A percentile compares a stretch with the other conserved stretches of the same genome.
These are phyloP conservation scores for Ophioninae sp. DNA, from an alignment of 2,888 invertebrate species.

Conservation along the genomic window DNA sequence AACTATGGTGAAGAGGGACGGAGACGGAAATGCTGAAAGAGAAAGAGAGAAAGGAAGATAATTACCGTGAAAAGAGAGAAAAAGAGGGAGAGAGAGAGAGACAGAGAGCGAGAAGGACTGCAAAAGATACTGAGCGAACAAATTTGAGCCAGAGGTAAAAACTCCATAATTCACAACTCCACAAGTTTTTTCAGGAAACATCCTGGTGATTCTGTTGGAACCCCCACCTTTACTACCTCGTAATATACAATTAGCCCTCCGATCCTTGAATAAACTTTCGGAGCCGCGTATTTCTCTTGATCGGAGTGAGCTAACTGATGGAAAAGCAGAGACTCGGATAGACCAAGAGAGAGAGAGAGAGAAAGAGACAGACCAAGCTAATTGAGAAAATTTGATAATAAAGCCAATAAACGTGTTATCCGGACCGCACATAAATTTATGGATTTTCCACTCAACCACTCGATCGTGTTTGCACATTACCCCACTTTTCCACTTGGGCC, in stretches of 20 bases:
- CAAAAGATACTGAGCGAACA: too few relatives aligned
- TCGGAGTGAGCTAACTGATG: background rate
- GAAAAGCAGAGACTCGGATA: background rate
- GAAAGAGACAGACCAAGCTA: too few relatives aligned
- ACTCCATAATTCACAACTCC: too few relatives aligned
- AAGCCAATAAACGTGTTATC: slow-evolving; percentile 3
- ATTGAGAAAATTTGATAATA: background rate
- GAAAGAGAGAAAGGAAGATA: too few relatives aligned
- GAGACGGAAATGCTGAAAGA: too few relatives aligned
- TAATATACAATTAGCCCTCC: slow-evolving; percentile 65
- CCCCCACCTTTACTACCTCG: slow-evolving; percentile 34
- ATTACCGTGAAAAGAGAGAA: too few relatives aligned
- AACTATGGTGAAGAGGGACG: background rate
- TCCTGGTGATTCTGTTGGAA: slow-evolving; percentile 49
- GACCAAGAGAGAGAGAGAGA: background rate
- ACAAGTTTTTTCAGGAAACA: slow-evolving; percentile 48
- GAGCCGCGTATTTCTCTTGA: slow-evolving; percentile 20
- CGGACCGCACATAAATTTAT: slow-evolving; percentile 6
- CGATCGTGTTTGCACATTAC: background rate
- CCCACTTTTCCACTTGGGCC: background rate
- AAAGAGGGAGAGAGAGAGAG: too few relatives aligned
- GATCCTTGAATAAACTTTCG: slow-evolving; percentile 67
- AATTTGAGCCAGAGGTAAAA: background rate
- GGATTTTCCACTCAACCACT: slow-evolving; percentile 12
- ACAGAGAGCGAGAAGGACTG: too few relatives aligned